These are phyloP conservation scores for Ameiurus melas DNA, from an alignment of 2,113 vertebrate species.

Conservation along the genomic window DNA sequence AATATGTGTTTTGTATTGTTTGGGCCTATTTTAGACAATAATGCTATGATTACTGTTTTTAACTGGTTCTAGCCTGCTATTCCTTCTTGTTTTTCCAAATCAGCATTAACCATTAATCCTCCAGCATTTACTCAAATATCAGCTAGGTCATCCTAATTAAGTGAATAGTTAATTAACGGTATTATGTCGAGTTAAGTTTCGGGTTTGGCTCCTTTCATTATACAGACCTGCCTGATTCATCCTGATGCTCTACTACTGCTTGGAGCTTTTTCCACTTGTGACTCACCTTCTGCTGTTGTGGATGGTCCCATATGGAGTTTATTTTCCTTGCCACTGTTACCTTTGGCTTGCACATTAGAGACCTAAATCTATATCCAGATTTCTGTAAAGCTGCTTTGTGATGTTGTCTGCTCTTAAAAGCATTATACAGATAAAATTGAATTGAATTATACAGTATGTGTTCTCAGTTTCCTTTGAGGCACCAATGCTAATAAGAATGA, in stretches of 20 bases:
- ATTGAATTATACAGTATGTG: not conserved
- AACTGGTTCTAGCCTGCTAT: constrained; percentile 5
- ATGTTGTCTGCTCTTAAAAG: not conserved
- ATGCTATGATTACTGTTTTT: constrained; percentile 14
- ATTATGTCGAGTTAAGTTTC: constrained; percentile 3
- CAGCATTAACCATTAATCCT: constrained; percentile 35
- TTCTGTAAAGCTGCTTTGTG: not conserved
- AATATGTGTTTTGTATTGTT: not conserved
- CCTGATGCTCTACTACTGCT: not conserved
- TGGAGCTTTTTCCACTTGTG: not conserved
- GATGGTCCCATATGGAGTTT: not conserved
- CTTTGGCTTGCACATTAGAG: not conserved
- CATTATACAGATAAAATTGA: not conserved
- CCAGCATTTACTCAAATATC: constrained; percentile 16
- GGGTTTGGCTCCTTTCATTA: not conserved
- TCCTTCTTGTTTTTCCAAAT: not conserved
- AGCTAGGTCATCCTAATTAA: constrained; percentile 1
- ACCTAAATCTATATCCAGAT: not conserved
- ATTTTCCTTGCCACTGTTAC: not conserved
- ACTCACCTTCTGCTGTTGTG: not conserved
- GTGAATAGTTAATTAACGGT: constrained; percentile 22
- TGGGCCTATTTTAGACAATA: not conserved
- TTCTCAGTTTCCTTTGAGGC: not conserved
- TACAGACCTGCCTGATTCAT: not conserved
- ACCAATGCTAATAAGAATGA: not conserved